phyloP scores from a whole-genome alignment of 1,140 invertebrate species.

The Gonatopus flavifemur region DNA sequence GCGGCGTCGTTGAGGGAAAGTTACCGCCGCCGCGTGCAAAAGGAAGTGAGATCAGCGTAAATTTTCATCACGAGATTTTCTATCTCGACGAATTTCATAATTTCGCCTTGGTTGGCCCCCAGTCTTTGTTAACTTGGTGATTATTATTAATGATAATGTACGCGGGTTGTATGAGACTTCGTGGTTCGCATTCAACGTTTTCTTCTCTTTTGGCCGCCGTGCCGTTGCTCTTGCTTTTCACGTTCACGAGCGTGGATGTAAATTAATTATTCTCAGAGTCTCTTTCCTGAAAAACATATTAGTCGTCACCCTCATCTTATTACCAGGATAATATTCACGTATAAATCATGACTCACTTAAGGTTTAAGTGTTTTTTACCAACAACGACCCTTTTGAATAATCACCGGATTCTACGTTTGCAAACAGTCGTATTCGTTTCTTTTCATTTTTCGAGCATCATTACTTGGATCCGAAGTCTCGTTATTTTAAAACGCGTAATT shows the following conservation, averaged over 20 bases:
- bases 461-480: too few relatives aligned
- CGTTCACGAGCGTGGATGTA: slow-evolving; percentile 36
- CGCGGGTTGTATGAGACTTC: slow-evolving; percentile 15
- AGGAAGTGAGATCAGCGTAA: slow-evolving; percentile 10
- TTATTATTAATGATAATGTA: slow-evolving; percentile 45
- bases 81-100: slow-evolving; percentile 41
- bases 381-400: too few relatives aligned
- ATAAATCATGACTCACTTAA: slow-evolving; percentile 46
- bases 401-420: too few relatives aligned
- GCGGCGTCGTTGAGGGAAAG: background rate
- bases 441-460: too few relatives aligned
- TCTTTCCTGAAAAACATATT: slow-evolving; percentile 45
- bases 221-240: slow-evolving; percentile 9
- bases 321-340: slow-evolving; percentile 42
- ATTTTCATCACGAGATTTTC: slow-evolving; percentile 25
- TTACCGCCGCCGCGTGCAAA: too few relatives aligned
- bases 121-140: slow-evolving; percentile 38
- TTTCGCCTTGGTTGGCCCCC: slow-evolving; percentile 24
- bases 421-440: too few relatives aligned
- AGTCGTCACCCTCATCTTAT: slow-evolving; percentile 32
- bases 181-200: slow-evolving; percentile 19
- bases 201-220: slow-evolving; percentile 2
- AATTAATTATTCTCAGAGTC: slow-evolving; percentile 42
- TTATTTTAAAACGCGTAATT: too few relatives aligned
- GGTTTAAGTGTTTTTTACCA: too few relatives aligned